Conservation (phyloP, 2,113 vertebrate genomes). For the Talpa occidentalis region DNA sequence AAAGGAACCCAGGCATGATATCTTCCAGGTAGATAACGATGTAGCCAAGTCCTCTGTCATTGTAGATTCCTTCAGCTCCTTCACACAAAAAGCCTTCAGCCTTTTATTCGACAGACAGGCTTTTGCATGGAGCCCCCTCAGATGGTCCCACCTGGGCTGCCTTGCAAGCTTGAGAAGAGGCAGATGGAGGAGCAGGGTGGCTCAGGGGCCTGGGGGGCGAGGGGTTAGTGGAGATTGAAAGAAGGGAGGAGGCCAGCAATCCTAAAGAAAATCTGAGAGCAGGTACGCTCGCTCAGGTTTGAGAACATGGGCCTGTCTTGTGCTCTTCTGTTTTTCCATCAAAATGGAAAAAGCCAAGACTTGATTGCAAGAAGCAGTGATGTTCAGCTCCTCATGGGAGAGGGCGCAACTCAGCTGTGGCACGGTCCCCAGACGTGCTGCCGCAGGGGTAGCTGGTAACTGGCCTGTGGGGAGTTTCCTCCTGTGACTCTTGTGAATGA, state of each 20-base stretch:
- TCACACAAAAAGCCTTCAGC: background rate
- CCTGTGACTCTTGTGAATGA: background rate
- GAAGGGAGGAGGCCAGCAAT: background rate
- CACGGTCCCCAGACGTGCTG: no score
- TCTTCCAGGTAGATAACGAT: background rate
- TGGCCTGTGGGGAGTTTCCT: background rate
- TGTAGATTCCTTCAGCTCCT: background rate
- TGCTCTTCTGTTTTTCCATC: background rate
- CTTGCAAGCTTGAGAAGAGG: background rate
- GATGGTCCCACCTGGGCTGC: accelerated
- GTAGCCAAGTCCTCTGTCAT: no score
- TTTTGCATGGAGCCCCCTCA: background rate
- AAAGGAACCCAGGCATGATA: background rate
- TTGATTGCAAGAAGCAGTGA: background rate
- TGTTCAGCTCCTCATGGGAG: background rate
- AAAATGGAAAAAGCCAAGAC: background rate
- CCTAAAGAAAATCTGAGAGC: background rate
- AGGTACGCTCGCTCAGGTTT: background rate
- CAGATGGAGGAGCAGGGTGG: no score
- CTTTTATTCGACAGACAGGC: no score
- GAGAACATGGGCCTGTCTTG: background rate
- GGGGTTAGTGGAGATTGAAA: background rate
- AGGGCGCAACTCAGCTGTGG: background rate
- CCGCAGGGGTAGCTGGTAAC: no score
- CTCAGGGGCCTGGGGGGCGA: background rate